phyloP scores from a whole-genome alignment of 2,888 invertebrate species.

The Nephrocerus scutellatus region DNA sequence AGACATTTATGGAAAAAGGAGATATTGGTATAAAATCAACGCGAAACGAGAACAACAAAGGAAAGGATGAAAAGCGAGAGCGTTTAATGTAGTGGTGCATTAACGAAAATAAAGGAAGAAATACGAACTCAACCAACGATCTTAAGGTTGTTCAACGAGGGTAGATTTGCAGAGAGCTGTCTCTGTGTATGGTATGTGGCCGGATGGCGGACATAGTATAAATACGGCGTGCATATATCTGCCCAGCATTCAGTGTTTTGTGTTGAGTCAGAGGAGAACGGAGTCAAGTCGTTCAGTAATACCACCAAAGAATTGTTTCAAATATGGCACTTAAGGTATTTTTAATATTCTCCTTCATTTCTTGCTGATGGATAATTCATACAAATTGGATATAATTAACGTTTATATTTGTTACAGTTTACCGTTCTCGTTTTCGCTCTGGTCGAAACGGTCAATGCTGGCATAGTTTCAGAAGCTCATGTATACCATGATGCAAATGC shows the following conservation, averaged over 20 bases:
- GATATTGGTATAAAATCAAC: too few relatives aligned
- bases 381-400: slow-evolving; percentile 6
- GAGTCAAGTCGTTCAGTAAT: slow-evolving; percentile 11
- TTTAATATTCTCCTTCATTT: slow-evolving; percentile 2
- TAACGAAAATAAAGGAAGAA: too few relatives aligned
- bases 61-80: too few relatives aligned
- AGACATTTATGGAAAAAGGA: too few relatives aligned
- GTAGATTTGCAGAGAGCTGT: not conserved
- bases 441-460: slow-evolving; percentile 20
- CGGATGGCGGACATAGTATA: too few relatives aligned
- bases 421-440: slow-evolving; percentile 22
- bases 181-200: too few relatives aligned
- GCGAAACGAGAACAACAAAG: too few relatives aligned
- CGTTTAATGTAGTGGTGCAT: too few relatives aligned
- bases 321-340: slow-evolving; percentile 25
- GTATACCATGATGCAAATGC: too few relatives aligned
- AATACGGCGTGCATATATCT: slow-evolving; percentile 29
- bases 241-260: slow-evolving; percentile 45
- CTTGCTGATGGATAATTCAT: slow-evolving; percentile 1
- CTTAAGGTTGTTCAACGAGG: too few relatives aligned
- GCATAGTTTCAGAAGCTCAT: slow-evolving; percentile 17
- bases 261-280: slow-evolving; percentile 42
- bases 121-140: too few relatives aligned
- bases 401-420: slow-evolving; percentile 14
- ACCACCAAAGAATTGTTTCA: slow-evolving; percentile 14